Evolutionary conservation across 2,113 vertebrate genomes (phyloP).

Genomic region (Cervus canadensis): DNA sequence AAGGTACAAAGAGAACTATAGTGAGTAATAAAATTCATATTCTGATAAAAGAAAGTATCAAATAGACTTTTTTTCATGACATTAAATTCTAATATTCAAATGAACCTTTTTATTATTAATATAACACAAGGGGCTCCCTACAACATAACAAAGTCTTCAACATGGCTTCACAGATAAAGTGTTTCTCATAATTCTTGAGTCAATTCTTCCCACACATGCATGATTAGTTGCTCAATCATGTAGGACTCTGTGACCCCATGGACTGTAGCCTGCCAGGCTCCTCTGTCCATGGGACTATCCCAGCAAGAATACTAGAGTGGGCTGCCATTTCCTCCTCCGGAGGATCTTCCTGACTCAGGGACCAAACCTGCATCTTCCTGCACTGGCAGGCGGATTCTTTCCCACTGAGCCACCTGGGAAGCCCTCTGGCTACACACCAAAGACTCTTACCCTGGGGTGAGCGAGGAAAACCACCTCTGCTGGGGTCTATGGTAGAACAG

Average conservation of each 20-base stretch:
- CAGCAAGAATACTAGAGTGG: neutral
- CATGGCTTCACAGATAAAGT: neutral
- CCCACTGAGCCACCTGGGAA: neutral
- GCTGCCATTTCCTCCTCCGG: neutral
- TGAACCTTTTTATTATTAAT: neutral
- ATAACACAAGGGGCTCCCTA: neutral
- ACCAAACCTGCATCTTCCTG: neutral
- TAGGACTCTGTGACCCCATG: neutral
- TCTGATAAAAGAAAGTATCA: slow-evolving; percentile 7
- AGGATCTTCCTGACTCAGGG: neutral
- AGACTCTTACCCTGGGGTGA: neutral
- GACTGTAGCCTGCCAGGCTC: neutral
- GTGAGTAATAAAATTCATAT: neutral
- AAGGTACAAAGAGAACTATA: neutral
- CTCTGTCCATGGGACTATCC: neutral
- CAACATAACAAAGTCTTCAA: neutral
- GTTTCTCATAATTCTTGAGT: neutral
- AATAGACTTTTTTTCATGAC: neutral
- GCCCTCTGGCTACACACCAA: neutral
- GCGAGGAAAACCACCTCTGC: neutral
- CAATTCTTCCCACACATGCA: neutral
- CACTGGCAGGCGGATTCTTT: neutral
- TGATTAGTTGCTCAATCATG: neutral
- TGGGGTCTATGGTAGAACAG: neutral
- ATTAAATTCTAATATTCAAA: neutral